Conservation (phyloP, 2,113 vertebrate genomes). For the Rhea americana region DNA sequence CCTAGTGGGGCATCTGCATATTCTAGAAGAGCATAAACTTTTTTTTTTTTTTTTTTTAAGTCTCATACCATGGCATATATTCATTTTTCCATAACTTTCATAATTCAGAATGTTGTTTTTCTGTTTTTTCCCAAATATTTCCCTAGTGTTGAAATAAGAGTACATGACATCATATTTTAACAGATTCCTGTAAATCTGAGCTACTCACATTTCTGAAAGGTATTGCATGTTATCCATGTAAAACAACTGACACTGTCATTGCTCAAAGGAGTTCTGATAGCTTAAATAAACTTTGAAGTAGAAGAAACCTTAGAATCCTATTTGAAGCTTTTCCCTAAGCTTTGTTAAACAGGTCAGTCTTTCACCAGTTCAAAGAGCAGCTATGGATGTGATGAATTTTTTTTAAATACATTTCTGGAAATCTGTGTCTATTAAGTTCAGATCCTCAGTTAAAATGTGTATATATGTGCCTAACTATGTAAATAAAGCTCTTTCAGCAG, state of each 20-base stretch:
- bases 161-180: neutral
- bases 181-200: neutral
- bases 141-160: neutral
- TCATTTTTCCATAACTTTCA: neutral
- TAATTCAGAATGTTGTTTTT: neutral
- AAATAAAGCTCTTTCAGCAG: neutral
- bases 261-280: neutral
- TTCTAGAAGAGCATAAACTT: neutral
- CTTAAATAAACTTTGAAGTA: neutral
- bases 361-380: neutral
- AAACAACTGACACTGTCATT: neutral
- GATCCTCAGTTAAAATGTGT: neutral
- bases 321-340: neutral
- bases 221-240: accelerated
- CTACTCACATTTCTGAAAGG: neutral
- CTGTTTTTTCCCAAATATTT: neutral
- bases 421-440: neutral
- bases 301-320: neutral
- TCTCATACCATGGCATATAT: neutral
- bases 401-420: neutral
- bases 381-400: neutral
- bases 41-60: neutral
- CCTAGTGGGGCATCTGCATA: neutral
- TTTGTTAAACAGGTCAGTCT: neutral
- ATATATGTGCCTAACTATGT: neutral